These are phyloP conservation scores for Xiphophorus hellerii DNA, from an alignment of 2,113 vertebrate genomes.

Conservation along the genomic window DNA sequence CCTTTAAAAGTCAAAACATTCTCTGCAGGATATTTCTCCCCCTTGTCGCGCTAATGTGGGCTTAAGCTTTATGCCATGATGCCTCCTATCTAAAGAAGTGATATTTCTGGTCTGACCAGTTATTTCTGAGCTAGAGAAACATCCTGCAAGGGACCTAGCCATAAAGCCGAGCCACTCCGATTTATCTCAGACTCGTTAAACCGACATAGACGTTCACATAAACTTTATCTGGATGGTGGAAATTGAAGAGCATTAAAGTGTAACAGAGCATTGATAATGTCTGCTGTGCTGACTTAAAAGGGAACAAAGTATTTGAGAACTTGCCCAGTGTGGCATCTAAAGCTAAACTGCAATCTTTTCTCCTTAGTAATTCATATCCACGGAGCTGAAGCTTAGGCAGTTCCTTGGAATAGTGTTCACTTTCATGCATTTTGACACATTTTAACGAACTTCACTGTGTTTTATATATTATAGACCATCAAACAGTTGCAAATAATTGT, in stretches of 20 bases:
- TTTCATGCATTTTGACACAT: not conserved
- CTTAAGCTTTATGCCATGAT: conserved; percentile 30
- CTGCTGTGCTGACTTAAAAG: conserved; percentile 49
- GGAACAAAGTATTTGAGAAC: conserved; percentile 23
- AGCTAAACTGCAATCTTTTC: conserved; percentile 15
- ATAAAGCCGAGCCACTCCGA: conserved; percentile 55
- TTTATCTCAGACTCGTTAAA: conserved; percentile 58
- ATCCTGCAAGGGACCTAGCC: conserved; percentile 37
- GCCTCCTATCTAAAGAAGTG: conserved; percentile 34
- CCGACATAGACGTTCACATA: conserved; percentile 51
- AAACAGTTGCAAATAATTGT: not conserved
- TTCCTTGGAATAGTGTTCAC: not conserved
- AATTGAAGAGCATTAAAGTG: conserved; percentile 58
- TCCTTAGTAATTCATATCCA: conserved; percentile 13
- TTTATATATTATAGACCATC: not conserved
- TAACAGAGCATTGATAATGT: conserved; percentile 64
- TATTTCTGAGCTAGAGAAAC: conserved; percentile 37
- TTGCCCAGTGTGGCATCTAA: conserved; percentile 39
- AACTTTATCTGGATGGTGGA: conserved; percentile 66
- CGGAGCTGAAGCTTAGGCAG: not conserved
- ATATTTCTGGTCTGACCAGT: conserved; percentile 63
- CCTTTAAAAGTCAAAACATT: conserved; percentile 63
- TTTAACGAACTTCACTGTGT: not conserved
- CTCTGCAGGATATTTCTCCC: conserved; percentile 52
- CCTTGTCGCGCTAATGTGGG: conserved; percentile 28